Evolutionary conservation across 2,888 invertebrate genomes (phyloP), one percentile per base, ranked within the genome.

Genomic region (Drosophila limbata): DNA sequence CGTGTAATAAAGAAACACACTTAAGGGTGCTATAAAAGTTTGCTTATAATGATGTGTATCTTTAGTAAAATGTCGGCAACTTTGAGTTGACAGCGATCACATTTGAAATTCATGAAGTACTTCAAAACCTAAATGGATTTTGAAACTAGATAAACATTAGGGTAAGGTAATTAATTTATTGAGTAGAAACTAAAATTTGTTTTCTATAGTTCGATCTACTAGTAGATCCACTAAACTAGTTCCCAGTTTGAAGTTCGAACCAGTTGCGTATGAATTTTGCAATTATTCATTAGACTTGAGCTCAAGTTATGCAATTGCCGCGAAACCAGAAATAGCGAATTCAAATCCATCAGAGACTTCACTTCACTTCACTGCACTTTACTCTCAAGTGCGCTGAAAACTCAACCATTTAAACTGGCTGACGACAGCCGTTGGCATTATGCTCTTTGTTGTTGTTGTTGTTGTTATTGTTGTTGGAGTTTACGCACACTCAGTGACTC

Each of bases 361-460:
- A 28, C 8, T 28, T 28, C 28, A 28, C 28, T 66, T 35, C 42
- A 39, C 33, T 15, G 17, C 50, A 57, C 64, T 64, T 37, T 47
- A 56, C 56, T 63, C 31, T 39, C 9, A 52, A 69, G 73, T 64
- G 52, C 69, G 68, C 60, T 52, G 60, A 64, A 69, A 61, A 65
- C 55, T 64, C 55, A 62, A 62, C 65, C 69, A 61, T 57, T 69
- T 61, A 69, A 77, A 73, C 75, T 65, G 59, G 52, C 67, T 79
- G 77, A 66, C 64, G 72, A 75, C 79, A 79, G 69, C 37, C 59
- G 53, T 10, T 62, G 76, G 72, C 75, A 76, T 72, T 77, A 19
- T n/a, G 25, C 60, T 53, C 42, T 19, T 31, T 42, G 42, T 35
- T 45, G 44, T 15, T 65, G 52, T 48, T 59, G 21, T 40, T 59